Percentiles rank a stretch among this genome's conserved stretches.
phyloP scores from a whole-genome alignment of 2,888 invertebrate genomes.

The Strigamia crassipes region DNA sequence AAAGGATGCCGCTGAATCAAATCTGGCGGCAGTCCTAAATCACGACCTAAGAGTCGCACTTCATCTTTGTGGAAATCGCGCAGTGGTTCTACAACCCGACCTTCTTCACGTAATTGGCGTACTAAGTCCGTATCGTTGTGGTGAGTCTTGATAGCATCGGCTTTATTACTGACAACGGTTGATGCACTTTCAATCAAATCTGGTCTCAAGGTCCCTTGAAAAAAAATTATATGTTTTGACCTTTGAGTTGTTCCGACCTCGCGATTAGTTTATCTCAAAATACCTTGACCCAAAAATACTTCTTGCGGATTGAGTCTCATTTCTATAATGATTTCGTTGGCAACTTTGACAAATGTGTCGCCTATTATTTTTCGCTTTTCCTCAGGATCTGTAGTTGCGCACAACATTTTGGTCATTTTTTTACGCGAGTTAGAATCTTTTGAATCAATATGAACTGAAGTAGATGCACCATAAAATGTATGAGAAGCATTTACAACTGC shows the following conservation, averaged over 20 bases:
- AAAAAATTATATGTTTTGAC: background rate
- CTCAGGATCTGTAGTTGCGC: constrained; percentile 88
- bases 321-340: constrained; percentile 85
- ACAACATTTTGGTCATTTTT: constrained; percentile 78
- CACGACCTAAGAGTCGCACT: constrained; percentile 83
- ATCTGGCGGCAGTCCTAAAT: constrained; percentile 82
- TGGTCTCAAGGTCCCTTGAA: constrained; percentile 81
- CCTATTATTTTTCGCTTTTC: constrained; percentile 98
- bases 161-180: constrained; percentile 76
- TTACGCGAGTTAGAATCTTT: constrained; percentile 62
- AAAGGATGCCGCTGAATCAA: constrained; percentile 96
- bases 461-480: constrained; percentile 71
- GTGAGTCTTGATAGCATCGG: constrained; percentile 97
- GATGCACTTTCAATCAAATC: constrained; percentile 99
- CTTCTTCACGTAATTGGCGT: constrained; percentile 71
- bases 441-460: constrained; percentile 72
- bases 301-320: constrained; percentile 89
- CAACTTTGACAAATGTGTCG: constrained; percentile 93
- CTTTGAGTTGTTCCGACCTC: background rate
- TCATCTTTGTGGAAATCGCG: constrained; percentile 99
- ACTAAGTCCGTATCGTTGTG: constrained; percentile 98
- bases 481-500: constrained; percentile 64
- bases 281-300: constrained; percentile 84
- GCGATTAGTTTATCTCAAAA: background rate
- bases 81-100: constrained; percentile 95